Base-by-base conservation (phyloP, 2,888 invertebrate species). In the Drosophila demipolita region DNA sequence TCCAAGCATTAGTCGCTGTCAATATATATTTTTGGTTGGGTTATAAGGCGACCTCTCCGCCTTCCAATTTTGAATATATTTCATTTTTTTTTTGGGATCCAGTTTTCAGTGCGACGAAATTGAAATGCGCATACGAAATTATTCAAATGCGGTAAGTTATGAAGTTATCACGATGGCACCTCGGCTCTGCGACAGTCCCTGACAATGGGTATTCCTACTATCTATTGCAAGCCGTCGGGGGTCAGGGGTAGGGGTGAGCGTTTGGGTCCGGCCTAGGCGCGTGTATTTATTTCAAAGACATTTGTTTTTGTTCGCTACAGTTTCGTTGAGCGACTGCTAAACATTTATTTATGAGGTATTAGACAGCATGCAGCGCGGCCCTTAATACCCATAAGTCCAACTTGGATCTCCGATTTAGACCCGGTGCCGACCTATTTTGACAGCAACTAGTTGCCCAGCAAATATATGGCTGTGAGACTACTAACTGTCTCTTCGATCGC, bases 101-200 rank as follows among this genome's bases (percentile, higher is more conserved):
- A 60, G 73, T 71, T 20, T 45, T 72, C 69, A 75, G 68, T 82
- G 82, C 60, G 69, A 68, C 70, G 70, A 75, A 83, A 78, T 90
- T 86, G 81, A 90, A 90, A 87, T 87, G 87, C 89, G 90, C 87
- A 87, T 87, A 90, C 87, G 73, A 83, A 88, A 89, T 87, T 89
- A 89, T 89, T 89, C 82, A 89, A 89, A 89, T 89, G 72, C 82
- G 80, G 50, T 90, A 79, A 90, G 88, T 90, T 89, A 89, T 90
- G 90, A 89, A 89, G 90, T 87, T 90, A 90, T 90, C 90, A 89
- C 81, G 88, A 89, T 89, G 89, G 73, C 90, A 85, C 88, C 76
- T 79, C 73, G 76, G 71, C 69, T 54, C 63, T 63, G 63, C 65
- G 66, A 72, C 80, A 70, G 73, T 67, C 73, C 81, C 64, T 76